phyloP scores from a whole-genome alignment of 2,888 invertebrate genomes.

The Athripsodes cinereus region DNA sequence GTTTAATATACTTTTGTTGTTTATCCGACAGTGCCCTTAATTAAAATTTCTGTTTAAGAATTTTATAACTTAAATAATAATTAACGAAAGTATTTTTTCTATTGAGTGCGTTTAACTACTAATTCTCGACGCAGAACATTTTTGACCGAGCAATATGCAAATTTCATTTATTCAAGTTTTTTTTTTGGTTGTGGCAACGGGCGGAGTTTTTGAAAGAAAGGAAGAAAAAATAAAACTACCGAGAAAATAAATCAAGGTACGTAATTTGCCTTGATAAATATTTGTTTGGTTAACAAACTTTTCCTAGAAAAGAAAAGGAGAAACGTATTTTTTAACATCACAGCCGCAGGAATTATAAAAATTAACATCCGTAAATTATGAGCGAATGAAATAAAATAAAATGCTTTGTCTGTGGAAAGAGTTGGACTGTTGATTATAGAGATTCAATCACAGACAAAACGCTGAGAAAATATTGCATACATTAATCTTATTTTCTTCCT shows the following conservation, averaged over 20 bases:
- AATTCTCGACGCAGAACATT: background rate
- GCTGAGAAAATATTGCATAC: too few species aligned
- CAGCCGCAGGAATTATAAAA: slow-evolving; percentile 4
- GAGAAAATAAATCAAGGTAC: slow-evolving; percentile 6
- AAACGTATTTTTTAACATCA: slow-evolving; percentile 4
- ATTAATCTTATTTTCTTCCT: too few species aligned
- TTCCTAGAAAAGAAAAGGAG: background rate
- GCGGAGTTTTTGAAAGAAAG: background rate
- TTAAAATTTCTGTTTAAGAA: too few species aligned
- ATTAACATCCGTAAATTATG: slow-evolving; percentile 6
- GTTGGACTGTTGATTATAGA: background rate
- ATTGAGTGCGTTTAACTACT: background rate
- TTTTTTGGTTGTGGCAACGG: too few species aligned
- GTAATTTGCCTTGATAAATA: slow-evolving; percentile 5
- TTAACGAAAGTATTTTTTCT: too few species aligned
- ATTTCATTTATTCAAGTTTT: background rate
- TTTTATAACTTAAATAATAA: too few species aligned
- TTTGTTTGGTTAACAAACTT: slow-evolving; percentile 4
- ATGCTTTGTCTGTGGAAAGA: background rate
- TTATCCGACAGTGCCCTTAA: too few species aligned
- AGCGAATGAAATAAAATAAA: background rate
- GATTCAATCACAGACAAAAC: too few species aligned
- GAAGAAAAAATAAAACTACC: background rate
- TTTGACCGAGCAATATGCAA: background rate
- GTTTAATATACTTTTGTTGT: too few species aligned